These are phyloP conservation scores for Prunella strophiata DNA, from an alignment of 2,797 vertebrate species.

Conservation along the genomic window DNA sequence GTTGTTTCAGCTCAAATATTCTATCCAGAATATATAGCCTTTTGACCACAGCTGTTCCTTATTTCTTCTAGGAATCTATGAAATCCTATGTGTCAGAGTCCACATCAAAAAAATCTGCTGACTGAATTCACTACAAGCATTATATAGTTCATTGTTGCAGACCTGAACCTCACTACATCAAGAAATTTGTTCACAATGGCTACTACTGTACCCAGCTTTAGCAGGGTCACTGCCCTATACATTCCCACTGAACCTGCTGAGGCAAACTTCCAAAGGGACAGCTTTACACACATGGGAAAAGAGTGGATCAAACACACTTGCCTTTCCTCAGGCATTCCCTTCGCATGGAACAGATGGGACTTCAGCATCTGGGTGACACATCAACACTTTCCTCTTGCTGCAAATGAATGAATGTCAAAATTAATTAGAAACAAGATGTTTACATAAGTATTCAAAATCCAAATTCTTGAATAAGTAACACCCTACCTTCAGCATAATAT, in stretches of 20 bases:
- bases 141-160: neutral
- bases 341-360: neutral
- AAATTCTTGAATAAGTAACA: neutral
- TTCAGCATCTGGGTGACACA: neutral
- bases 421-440: neutral
- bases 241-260: neutral
- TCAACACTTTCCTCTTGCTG: neutral
- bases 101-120: accelerated
- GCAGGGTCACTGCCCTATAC: neutral
- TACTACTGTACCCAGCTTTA: neutral
- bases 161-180: neutral
- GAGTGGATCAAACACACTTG: neutral
- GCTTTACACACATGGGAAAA: neutral
- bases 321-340: neutral
- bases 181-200: neutral
- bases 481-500: neutral
- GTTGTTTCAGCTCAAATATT: neutral
- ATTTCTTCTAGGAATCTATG: neutral
- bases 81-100: neutral
- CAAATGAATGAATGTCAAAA: neutral
- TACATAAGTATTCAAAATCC: neutral
- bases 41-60: neutral
- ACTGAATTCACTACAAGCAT: neutral
- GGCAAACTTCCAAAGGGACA: neutral
- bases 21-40: neutral